Evolutionary conservation across 2,888 invertebrate species (phyloP), one percentile per base, ranked within the genome.

Genomic region (Slavum lentiscoides): DNA sequence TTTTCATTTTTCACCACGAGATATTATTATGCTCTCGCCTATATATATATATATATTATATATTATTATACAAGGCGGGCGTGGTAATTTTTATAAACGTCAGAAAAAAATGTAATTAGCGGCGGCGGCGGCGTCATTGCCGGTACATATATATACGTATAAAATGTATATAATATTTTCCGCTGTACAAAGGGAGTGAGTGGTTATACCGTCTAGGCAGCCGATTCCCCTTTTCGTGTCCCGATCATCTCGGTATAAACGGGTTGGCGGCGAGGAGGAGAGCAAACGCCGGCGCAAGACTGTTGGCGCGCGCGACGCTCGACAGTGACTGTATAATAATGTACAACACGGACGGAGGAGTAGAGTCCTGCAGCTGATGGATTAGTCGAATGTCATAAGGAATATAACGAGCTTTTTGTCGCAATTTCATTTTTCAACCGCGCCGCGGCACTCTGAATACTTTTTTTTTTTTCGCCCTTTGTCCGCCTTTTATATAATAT

Each of bases 31-130:
- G 13, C 13, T 9, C 11, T 7, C 43, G 9, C 15, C 2, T 49
- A 49, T 61, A 61, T 53, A 30, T 49, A 30, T 55, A 37, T 23
- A 49, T 59, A 72, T 17, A 70, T 59, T 21, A 68, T 64, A 68
- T 68, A 53, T 67, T 30, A 30, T 30, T 30, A 59, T 49, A 76
- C 21, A n/a, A 15, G 23, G n/a, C 17, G 61, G 23, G 69, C 13
- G 61, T 30, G 4, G 30, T 53, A 69, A 70, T 80, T 80, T 72
- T 80, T 72, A 80, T 64, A 80, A 80, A 80, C 64, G 80, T 80
- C 80, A 70, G 39, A 58, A 66, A 77, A 80, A 80, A 80, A 80
- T 80, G 80, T 80, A 80, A 80, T 80, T 80, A 80, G 80, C 70
- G 39, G 37, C 74, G 37, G 62, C 23, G 49, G 59, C 11, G 68